Evolutionary conservation across 2,797 vertebrate species (phyloP).

Genomic region (Adrianichthys oophorus): DNA sequence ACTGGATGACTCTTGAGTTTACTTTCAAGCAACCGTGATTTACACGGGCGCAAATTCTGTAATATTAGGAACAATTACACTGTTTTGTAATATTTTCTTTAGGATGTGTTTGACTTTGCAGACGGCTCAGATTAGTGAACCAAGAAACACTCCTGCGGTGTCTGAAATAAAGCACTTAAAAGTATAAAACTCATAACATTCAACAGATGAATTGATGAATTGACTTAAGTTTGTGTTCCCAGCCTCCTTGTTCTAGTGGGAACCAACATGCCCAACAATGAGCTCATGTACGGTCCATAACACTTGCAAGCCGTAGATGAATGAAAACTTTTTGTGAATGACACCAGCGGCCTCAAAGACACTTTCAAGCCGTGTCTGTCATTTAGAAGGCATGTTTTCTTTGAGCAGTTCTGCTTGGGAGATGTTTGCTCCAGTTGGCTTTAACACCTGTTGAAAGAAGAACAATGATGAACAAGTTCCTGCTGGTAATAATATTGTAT

Average conservation of each 20-base stretch:
- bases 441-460: not conserved
- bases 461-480: not conserved
- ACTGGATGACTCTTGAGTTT: slow-evolving; percentile 18
- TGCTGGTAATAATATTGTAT: too few relatives aligned
- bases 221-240: too few relatives aligned
- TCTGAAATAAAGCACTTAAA: too few relatives aligned
- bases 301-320: slow-evolving; percentile 50
- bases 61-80: not conserved
- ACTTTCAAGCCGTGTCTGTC: slow-evolving; percentile 8
- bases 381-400: slow-evolving; percentile 2
- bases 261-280: slow-evolving; percentile 13
- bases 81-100: not conserved
- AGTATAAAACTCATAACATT: too few relatives aligned
- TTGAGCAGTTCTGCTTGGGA: not conserved
- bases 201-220: too few relatives aligned
- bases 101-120: too few relatives aligned
- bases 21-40: slow-evolving; percentile 27
- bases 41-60: not conserved
- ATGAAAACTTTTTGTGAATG: slow-evolving; percentile 67
- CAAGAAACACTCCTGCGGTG: too few relatives aligned
- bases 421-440: slow-evolving; percentile 2
- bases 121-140: too few relatives aligned
- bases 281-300: slow-evolving; percentile 30
- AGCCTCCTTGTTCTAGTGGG: not conserved
- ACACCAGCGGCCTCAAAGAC: slow-evolving; percentile 39